Evolutionary conservation across 1,140 invertebrate genomes (phyloP), one percentile per base, ranked within the genome.

Genomic region (Myzus persicae): DNA sequence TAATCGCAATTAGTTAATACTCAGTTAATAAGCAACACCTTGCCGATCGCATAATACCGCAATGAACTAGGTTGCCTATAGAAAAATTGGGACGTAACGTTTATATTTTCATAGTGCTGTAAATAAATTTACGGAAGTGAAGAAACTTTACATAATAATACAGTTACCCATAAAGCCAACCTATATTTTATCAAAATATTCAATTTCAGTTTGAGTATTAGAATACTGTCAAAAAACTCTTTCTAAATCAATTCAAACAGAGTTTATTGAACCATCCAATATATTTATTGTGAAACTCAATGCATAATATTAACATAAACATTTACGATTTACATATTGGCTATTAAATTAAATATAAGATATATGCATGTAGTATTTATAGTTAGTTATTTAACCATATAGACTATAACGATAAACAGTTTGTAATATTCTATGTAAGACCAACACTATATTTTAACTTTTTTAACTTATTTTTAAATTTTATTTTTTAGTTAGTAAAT

Each of bases 171-270:
- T 14, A 81, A 81, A 38, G 20, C 38, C 38, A 40, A 85, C 24
- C 24, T 85, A 26, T 14, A 85, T 85, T 85, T 85, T 85, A 85
- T 42, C 38, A 11, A 85, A 85, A 26, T 31, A 85, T 8, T 85
- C 38, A 85, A 85, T 85, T 85, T 85, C 9, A 85, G 40, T 26
- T 51, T 82, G n/a, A 22, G 59, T 76, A 76, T 76, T 76, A 76
- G 31, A 67, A 76, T 76, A 76, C n/a, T 76, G 31, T 76, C 59
- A n/a, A 76, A 76, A 14, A 76, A n/a, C 20, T 82, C n/a, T 82
- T 82, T 82, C 81, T 38, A 82, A 82, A 82, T 82, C 6, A 82
- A 82, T 82, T 76, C 14, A n/a, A 76, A 76, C 14, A 76, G 31
- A n/a, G 59, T n/a, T 18, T 76, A 76, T 76, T 82, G 81, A 82